phyloP scores from a whole-genome alignment of 1,140 invertebrate species.

The Sesamia nonagrioides region DNA sequence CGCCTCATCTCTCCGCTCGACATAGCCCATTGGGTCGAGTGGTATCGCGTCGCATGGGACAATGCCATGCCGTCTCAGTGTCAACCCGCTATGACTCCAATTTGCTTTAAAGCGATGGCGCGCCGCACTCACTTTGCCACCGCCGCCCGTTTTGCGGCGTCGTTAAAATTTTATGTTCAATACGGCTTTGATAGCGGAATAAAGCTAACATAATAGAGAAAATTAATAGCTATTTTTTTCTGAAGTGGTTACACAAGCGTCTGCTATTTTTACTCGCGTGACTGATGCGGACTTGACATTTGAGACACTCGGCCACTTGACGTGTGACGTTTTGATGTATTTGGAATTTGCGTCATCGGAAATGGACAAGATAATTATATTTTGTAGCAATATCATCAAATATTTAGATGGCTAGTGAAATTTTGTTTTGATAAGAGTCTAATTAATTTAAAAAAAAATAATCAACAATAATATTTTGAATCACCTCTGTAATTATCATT shows the following conservation, averaged over 20 bases:
- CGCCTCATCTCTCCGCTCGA: slow-evolving; percentile 48
- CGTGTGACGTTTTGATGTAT: slow-evolving; percentile 45
- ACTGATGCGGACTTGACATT: slow-evolving; percentile 19
- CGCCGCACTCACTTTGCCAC: slow-evolving; percentile 29
- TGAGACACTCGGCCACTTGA: slow-evolving; percentile 37
- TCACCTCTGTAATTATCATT: slow-evolving; percentile 45
- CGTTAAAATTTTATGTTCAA: slow-evolving; percentile 47
- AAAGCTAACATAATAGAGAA: slow-evolving; percentile 33
- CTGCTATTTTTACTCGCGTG: slow-evolving; percentile 23
- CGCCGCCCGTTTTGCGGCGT: slow-evolving; percentile 27
- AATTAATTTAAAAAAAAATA: too few species aligned
- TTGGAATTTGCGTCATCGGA: slow-evolving; percentile 48
- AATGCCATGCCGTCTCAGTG: slow-evolving; percentile 53
- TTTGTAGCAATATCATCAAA: slow-evolving; percentile 4
- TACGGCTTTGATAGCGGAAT: slow-evolving; percentile 34
- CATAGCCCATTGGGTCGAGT: slow-evolving; percentile 45
- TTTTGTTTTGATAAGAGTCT: slow-evolving; percentile 13
- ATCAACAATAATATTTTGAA: slow-evolving; percentile 32
- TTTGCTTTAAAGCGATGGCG: slow-evolving; percentile 56
- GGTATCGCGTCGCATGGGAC: slow-evolving; percentile 55
- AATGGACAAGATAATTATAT: slow-evolving; percentile 42
- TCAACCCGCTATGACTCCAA: slow-evolving; percentile 57
- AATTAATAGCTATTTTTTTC: slow-evolving; percentile 38
- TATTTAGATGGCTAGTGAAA: slow-evolving; percentile 24
- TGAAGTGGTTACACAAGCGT: slow-evolving; percentile 13